Conservation (phyloP, 1,140 invertebrate species). For the Plutomurus gul region DNA sequence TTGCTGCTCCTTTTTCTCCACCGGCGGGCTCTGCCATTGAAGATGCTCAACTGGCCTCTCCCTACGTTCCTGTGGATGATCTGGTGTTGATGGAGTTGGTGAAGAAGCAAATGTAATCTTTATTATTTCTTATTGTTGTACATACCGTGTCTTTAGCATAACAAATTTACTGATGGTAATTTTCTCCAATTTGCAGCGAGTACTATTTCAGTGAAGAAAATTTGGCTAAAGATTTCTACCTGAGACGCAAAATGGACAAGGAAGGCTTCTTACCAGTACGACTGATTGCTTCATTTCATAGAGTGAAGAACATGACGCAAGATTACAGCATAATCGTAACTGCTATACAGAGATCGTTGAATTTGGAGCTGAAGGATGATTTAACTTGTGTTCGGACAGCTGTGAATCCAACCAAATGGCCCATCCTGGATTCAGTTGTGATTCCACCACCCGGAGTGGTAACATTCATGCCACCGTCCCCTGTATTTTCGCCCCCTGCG, state of each 20-base stretch:
- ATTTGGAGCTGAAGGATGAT: conserved; percentile 76
- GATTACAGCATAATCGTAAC: conserved; percentile 81
- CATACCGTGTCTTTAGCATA: no score
- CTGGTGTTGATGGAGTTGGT: conserved; percentile 24
- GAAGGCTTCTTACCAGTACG: conserved; percentile 91
- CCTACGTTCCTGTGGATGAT: conserved; percentile 14
- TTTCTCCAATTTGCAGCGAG: conserved; percentile 62
- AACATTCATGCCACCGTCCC: conserved; percentile 31
- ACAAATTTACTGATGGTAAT: not conserved
- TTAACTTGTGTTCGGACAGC: conserved; percentile 69
- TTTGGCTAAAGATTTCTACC: conserved; percentile 91
- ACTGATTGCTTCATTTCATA: conserved; percentile 93
- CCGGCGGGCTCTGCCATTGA: conserved; percentile 26
- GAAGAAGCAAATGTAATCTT: conserved; percentile 41
- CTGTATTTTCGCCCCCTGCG: conserved; percentile 41
- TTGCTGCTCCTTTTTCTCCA: conserved; percentile 25
- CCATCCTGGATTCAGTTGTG: conserved; percentile 68
- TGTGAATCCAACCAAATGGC: conserved; percentile 82
- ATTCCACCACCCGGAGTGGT: conserved; percentile 52
- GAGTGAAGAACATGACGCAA: conserved; percentile 83
- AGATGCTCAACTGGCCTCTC: conserved; percentile 19
- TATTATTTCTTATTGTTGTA: not conserved
- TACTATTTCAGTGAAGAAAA: conserved; percentile 99
- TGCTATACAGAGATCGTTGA: conserved; percentile 78
- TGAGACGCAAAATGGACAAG: conserved; percentile 93